phyloP scores from a whole-genome alignment of 2,797 vertebrate species.

The Acanthurus lineatus region DNA sequence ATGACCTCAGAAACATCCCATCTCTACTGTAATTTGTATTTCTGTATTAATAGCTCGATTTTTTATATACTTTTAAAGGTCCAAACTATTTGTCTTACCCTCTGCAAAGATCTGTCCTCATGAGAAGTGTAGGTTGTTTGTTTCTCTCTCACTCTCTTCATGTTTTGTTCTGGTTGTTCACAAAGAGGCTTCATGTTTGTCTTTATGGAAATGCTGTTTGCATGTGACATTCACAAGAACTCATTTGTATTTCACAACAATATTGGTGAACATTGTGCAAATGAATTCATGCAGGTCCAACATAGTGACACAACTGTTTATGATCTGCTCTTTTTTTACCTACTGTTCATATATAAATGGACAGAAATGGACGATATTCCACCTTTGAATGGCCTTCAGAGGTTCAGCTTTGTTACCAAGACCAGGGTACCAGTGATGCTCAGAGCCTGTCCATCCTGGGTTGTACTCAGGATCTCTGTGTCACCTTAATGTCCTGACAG shows the following conservation, averaged over 20 bases:
- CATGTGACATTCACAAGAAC: background rate
- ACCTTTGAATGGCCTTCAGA: no score
- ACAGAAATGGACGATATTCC: background rate
- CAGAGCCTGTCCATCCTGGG: background rate
- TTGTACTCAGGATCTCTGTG: no score
- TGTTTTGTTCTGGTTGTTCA: background rate
- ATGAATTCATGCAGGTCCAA: background rate
- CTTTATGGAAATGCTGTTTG: conserved; percentile 43
- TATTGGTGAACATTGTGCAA: background rate
- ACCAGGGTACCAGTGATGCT: background rate
- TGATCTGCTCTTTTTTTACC: background rate
- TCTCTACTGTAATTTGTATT: background rate
- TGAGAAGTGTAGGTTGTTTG: background rate
- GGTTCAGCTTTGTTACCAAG: background rate
- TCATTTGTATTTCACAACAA: background rate
- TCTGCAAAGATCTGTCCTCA: background rate
- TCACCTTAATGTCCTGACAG: background rate
- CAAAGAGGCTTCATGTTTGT: conserved; percentile 4
- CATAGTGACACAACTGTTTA: background rate
- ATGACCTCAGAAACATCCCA: no score
- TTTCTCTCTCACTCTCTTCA: background rate
- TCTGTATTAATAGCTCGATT: background rate
- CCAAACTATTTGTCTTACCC: background rate
- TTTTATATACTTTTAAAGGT: background rate
- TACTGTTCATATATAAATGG: background rate